Evolutionary conservation across 2,888 invertebrate genomes (phyloP).

Genomic region (Abrostola triplasia): DNA sequence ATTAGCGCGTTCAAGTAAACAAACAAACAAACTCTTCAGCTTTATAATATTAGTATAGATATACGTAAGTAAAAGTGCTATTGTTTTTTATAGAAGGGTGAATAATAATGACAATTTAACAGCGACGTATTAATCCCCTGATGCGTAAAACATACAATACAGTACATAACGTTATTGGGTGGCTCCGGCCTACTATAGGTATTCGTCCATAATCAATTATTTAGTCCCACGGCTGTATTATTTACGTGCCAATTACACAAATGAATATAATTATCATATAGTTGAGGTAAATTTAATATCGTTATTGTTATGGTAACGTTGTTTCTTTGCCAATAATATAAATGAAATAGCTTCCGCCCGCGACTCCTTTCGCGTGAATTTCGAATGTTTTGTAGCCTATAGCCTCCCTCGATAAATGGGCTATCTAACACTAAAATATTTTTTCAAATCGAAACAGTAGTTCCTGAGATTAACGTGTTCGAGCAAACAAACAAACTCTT

Average conservation of each 20-base stretch:
- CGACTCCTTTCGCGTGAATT: too few relatives aligned
- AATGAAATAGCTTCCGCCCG: too few relatives aligned
- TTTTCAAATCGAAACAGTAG: too few relatives aligned
- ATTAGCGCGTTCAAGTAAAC: too few relatives aligned
- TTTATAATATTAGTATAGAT: too few relatives aligned
- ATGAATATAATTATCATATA: slow-evolving; percentile 12
- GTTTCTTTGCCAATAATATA: slow-evolving; percentile 3
- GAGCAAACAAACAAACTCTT: too few relatives aligned
- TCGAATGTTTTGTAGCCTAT: too few relatives aligned
- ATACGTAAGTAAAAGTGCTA: slow-evolving; percentile 35
- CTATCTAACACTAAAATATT: too few relatives aligned
- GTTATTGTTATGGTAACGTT: not conserved
- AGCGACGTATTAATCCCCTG: slow-evolving; percentile 19
- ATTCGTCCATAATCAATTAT: slow-evolving; percentile 51
- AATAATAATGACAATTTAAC: slow-evolving; percentile 3
- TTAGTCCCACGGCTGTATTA: slow-evolving; percentile 25
- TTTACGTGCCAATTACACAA: slow-evolving; percentile 34
- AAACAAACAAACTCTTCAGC: too few relatives aligned
- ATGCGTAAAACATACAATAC: slow-evolving; percentile 16
- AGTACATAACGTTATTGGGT: slow-evolving; percentile 33
- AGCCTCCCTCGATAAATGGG: too few relatives aligned
- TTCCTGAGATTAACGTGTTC: too few relatives aligned
- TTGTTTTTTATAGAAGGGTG: slow-evolving; percentile 9
- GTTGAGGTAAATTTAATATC: not conserved
- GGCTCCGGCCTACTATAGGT: slow-evolving; percentile 17